These are phyloP conservation scores for Plagodis pulveraria DNA, from an alignment of 2,888 invertebrate species.

Conservation along the genomic window DNA sequence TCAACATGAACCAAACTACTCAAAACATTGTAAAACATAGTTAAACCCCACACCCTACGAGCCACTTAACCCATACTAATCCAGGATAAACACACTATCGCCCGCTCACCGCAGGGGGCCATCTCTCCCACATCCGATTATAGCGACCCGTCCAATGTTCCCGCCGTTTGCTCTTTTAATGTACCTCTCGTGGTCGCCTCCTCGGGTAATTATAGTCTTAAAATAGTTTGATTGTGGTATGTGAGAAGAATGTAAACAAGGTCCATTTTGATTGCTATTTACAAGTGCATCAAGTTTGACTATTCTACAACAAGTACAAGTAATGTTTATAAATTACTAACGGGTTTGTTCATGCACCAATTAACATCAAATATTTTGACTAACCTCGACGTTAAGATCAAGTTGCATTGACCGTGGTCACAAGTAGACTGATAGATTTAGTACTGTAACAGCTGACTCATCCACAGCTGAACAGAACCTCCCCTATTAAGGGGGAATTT, in stretches of 20 bases:
- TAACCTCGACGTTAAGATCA: too few species aligned
- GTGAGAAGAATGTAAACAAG: constrained; percentile 11
- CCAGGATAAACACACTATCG: constrained; percentile 7
- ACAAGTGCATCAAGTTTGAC: constrained; percentile 1
- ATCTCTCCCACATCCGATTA: constrained; percentile 15
- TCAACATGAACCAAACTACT: not conserved
- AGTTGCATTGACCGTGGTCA: too few species aligned
- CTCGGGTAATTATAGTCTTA: constrained; percentile 34
- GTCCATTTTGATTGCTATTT: not conserved
- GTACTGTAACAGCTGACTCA: too few species aligned
- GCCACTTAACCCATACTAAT: constrained; percentile 11
- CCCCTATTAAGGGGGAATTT: too few species aligned
- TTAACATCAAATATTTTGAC: too few species aligned
- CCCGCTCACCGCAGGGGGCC: constrained; percentile 19
- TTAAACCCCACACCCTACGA: constrained; percentile 12
- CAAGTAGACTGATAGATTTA: too few species aligned
- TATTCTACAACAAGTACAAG: too few species aligned
- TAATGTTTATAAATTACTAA: too few species aligned
- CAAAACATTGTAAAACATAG: not conserved
- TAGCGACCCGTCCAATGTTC: constrained; percentile 18
- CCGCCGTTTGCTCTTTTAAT: constrained; percentile 26
- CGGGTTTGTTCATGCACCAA: too few species aligned
- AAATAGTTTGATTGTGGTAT: constrained; percentile 16
- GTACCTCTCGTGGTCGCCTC: constrained; percentile 27
- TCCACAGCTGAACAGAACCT: too few species aligned